These are phyloP conservation scores for Ephydatia muelleri DNA, from an alignment of 37 sponge, comb jelly and placozoan genomes.

Conservation along the genomic window DNA sequence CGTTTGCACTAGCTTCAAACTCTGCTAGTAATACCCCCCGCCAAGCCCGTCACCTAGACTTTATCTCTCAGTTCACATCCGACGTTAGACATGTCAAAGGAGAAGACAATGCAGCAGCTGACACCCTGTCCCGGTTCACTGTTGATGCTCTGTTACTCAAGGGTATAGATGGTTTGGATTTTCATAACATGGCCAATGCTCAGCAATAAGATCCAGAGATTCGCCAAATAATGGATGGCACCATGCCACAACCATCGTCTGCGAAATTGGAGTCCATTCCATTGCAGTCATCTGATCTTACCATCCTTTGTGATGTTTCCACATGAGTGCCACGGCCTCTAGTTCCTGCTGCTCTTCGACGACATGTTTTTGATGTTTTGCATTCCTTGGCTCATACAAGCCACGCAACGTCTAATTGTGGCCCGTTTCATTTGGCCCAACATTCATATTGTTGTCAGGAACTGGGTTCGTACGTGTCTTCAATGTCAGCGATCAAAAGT, in stretches of 20 bases:
- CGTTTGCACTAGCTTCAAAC: constrained; percentile 18
- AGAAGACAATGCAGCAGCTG: constrained; percentile 11
- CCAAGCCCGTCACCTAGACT: constrained; percentile 15
- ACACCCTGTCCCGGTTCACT: not conserved
- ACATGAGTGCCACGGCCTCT: not conserved
- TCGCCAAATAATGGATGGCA: too few species aligned
- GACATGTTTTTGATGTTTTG: not conserved
- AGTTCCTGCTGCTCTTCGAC: not conserved
- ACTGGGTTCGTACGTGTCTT: constrained; percentile 38
- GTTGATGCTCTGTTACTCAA: too few species aligned
- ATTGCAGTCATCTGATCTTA: not conserved
- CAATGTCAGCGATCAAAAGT: constrained; percentile 63
- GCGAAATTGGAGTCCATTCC: not conserved
- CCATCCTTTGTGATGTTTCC: constrained; percentile 9
- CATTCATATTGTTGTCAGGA: constrained; percentile 36
- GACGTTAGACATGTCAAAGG: not conserved
- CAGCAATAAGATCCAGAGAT: not conserved
- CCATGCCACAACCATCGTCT: too few species aligned
- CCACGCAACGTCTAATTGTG: constrained; percentile 46
- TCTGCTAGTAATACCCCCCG: constrained; percentile 15
- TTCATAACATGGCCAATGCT: not conserved
- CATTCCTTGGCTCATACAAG: constrained; percentile 37
- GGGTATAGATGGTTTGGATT: not conserved
- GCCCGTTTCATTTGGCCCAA: constrained; percentile 53
- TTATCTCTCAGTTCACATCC: not conserved